Evolutionary conservation across 2,888 invertebrate genomes (phyloP).

Genomic region (Megastigmus dorsalis): DNA sequence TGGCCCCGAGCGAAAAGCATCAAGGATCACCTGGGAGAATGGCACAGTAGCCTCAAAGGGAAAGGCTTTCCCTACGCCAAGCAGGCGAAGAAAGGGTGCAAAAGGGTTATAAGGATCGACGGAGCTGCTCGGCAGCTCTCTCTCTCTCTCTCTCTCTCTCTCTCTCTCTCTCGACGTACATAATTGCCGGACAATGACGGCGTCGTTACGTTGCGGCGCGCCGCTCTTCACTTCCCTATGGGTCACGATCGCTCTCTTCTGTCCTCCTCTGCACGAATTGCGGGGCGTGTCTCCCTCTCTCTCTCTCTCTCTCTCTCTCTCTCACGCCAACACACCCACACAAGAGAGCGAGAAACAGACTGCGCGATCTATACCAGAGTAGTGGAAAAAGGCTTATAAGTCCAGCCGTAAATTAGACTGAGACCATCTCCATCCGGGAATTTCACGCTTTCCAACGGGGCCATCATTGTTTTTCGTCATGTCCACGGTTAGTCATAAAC

Average conservation of each 20-base stretch:
- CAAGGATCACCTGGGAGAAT: constrained; percentile 24
- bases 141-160: background rate
- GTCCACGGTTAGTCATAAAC: constrained; percentile 24
- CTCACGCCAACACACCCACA: too few relatives aligned
- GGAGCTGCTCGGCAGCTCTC: background rate
- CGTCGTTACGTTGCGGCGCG: constrained; percentile 64
- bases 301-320: constrained; percentile 18
- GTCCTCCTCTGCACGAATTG: too few relatives aligned
- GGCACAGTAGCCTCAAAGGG: constrained; percentile 19
- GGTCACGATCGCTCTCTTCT: too few relatives aligned
- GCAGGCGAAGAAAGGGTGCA: constrained; percentile 2
- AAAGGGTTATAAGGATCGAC: constrained; percentile 46
- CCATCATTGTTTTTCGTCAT: constrained; percentile 54
- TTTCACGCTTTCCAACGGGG: constrained; percentile 24
- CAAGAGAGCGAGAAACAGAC: too few relatives aligned
- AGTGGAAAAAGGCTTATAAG: constrained; percentile 31
- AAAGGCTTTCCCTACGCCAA: constrained; percentile 47
- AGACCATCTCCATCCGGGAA: constrained; percentile 4
- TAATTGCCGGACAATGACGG: constrained; percentile 56
- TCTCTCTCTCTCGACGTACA: background rate
- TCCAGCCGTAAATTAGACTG: constrained; percentile 45
- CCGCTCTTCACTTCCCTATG: too few relatives aligned
- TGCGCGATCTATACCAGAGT: too few relatives aligned
- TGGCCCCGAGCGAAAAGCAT: constrained; percentile 27
- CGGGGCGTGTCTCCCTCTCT: too few relatives aligned